A percentile compares a stretch with the other conserved stretches of the same genome.
Evolutionary conservation across 2,888 invertebrate genomes (phyloP).

Genomic region (Sicus ferrugineus): DNA sequence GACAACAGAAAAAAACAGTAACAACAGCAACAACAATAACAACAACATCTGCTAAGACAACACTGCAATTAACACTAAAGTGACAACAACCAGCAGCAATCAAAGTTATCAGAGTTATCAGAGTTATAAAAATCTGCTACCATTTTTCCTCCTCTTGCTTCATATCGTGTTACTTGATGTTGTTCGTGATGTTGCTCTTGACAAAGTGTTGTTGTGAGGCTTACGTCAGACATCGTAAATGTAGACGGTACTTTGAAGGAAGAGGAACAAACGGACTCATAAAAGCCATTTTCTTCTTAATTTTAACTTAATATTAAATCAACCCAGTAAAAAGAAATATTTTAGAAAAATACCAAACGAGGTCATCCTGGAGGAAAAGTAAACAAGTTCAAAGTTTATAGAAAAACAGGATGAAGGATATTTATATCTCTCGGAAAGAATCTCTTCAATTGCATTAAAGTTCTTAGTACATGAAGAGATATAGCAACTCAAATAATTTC

Average conservation of each 20-base stretch:
- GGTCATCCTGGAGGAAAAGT: slow-evolving; percentile 23
- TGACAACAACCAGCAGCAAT: not conserved
- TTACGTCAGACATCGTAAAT: slow-evolving; percentile 4
- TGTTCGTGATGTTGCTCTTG: not conserved
- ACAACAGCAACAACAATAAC: not conserved
- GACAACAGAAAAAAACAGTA: too few species aligned
- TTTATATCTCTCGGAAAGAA: too few species aligned
- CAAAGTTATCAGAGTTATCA: not conserved
- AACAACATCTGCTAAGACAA: not conserved
- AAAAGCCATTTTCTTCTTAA: slow-evolving; percentile 15
- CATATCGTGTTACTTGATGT: not conserved
- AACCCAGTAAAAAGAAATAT: slow-evolving; percentile 26
- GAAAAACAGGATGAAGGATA: too few species aligned
- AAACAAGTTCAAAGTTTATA: too few species aligned
- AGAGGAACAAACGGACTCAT: not conserved
- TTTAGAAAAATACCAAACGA: slow-evolving; percentile 29
- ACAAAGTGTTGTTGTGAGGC: slow-evolving; percentile 1
- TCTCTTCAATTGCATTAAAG: too few species aligned
- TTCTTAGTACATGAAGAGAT: too few species aligned
- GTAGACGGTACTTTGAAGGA: slow-evolving; percentile 27
- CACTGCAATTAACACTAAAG: slow-evolving; percentile 29
- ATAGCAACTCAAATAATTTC: too few species aligned
- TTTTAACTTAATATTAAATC: slow-evolving; percentile 30
- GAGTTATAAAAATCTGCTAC: not conserved
- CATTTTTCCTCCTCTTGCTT: not conserved